A percentile compares a stretch with the other conserved stretches of the same genome.
Evolutionary conservation across 1,140 invertebrate genomes (phyloP).

Genomic region (Choristoneura fumiferana): DNA sequence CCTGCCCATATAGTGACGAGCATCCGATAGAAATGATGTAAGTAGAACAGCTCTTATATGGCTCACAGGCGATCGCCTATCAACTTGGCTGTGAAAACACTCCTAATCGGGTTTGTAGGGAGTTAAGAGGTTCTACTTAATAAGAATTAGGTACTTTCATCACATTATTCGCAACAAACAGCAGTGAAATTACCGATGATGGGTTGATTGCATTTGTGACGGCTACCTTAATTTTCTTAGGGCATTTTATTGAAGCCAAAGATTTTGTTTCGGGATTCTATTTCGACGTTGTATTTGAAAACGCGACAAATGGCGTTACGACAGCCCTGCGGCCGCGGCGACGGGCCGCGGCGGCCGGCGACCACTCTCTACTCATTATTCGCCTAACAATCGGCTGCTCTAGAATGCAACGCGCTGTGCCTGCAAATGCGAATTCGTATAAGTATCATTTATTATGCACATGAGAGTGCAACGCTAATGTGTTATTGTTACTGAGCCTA

Average conservation of each 20-base stretch:
- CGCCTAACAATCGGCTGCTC: slow-evolving; percentile 37
- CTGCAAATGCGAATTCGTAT: slow-evolving; percentile 31
- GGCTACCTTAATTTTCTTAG: no score
- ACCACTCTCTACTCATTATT: slow-evolving; percentile 34
- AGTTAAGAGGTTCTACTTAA: background rate
- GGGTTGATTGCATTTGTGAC: no score
- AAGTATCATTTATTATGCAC: slow-evolving; percentile 18
- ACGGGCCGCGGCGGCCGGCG: slow-evolving; percentile 27
- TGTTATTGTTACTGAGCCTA: slow-evolving; percentile 11
- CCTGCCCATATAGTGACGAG: background rate
- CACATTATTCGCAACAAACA: no score
- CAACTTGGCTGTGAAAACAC: background rate
- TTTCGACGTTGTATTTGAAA: no score
- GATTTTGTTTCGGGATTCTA: no score
- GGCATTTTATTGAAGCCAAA: no score
- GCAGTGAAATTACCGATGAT: no score
- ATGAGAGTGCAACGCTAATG: slow-evolving; percentile 7
- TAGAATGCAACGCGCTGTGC: slow-evolving; percentile 36
- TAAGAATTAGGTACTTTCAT: no score
- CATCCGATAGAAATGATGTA: slow-evolving; percentile 11
- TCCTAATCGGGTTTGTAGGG: background rate
- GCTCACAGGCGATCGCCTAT: background rate
- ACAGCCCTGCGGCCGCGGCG: background rate
- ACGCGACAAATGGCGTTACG: no score
- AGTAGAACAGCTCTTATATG: slow-evolving; percentile 15